Conservation (phyloP, 2,113 vertebrate species). For the Siniperca chuatsi region DNA sequence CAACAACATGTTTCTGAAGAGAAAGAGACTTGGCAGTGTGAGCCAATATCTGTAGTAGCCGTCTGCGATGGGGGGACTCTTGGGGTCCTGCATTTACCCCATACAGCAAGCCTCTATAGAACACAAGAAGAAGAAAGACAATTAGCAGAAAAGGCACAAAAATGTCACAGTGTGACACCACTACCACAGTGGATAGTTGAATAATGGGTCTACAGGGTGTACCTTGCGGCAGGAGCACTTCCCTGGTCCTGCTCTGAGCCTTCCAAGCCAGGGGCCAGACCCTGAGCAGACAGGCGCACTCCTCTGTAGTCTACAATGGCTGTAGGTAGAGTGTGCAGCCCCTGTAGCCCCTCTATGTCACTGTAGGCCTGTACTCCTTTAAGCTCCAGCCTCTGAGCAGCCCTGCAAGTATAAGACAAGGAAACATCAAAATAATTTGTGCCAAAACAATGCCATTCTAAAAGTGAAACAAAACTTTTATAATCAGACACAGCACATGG, state of each 20-base stretch:
- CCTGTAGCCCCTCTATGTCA: constrained; percentile 76
- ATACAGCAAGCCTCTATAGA: constrained; percentile 82
- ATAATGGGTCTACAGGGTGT: neutral
- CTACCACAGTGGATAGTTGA: neutral
- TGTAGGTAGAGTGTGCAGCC: constrained; percentile 86
- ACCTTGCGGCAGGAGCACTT: constrained; percentile 68
- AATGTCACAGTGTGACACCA: neutral
- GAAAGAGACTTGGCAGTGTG: constrained; percentile 80
- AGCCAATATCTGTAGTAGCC: constrained; percentile 81
- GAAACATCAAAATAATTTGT: constrained; percentile 11
- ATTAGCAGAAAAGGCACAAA: constrained; percentile 7
- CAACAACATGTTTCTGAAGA: constrained; percentile 81
- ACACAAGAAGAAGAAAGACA: neutral
- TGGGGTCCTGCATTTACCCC: constrained; percentile 81
- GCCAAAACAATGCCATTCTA: neutral
- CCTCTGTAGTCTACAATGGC: constrained; percentile 87
- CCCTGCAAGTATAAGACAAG: constrained; percentile 60
- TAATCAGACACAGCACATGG: neutral
- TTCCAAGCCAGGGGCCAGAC: constrained; percentile 86
- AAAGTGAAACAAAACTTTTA: neutral
- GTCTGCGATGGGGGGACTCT: constrained; percentile 80
- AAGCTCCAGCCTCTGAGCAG: constrained; percentile 85
- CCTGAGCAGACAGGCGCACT: constrained; percentile 86
- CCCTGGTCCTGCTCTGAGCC: constrained; percentile 76
- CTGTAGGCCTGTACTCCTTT: constrained; percentile 84